Evolutionary conservation across 2,888 invertebrate genomes (phyloP).

Genomic region (Athrips mouffetella): DNA sequence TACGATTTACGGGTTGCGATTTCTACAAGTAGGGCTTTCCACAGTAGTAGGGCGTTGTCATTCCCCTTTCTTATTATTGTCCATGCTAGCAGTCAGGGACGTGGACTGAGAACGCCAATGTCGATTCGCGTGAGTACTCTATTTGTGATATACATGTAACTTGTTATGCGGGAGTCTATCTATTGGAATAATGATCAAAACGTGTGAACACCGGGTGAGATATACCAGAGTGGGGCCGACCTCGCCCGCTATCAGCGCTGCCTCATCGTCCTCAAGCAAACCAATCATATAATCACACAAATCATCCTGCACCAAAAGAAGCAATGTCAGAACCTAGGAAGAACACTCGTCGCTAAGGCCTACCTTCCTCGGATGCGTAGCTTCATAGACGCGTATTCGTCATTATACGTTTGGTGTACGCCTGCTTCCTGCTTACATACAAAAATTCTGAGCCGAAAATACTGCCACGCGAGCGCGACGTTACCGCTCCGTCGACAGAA

Average conservation of each 20-base stretch:
- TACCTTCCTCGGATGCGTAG: no score
- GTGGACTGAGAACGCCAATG: neutral
- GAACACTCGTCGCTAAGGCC: neutral
- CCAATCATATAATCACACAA: conserved; percentile 79
- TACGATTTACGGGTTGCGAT: no score
- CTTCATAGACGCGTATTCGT: no score
- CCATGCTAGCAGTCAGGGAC: no score
- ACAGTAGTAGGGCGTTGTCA: no score
- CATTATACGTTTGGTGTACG: no score
- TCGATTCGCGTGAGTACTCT: neutral
- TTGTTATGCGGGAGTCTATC: conserved; percentile 20
- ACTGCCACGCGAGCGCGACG: no score
- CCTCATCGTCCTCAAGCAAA: conserved; percentile 78
- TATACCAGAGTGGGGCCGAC: conserved; percentile 47
- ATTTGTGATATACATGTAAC: neutral
- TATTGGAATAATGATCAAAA: conserved; percentile 2
- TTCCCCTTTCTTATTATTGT: no score
- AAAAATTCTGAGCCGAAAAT: no score
- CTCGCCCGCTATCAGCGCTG: conserved; percentile 72
- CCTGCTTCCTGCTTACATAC: no score
- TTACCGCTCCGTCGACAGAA: no score
- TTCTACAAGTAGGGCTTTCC: no score
- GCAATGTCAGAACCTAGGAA: conserved; percentile 34
- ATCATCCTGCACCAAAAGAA: conserved; percentile 75
- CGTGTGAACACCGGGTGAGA: neutral